Percentiles rank a stretch among this genome's conserved stretches.
Conservation (phyloP, 1,140 invertebrate genomes). For the Paracyclopina nana region DNA sequence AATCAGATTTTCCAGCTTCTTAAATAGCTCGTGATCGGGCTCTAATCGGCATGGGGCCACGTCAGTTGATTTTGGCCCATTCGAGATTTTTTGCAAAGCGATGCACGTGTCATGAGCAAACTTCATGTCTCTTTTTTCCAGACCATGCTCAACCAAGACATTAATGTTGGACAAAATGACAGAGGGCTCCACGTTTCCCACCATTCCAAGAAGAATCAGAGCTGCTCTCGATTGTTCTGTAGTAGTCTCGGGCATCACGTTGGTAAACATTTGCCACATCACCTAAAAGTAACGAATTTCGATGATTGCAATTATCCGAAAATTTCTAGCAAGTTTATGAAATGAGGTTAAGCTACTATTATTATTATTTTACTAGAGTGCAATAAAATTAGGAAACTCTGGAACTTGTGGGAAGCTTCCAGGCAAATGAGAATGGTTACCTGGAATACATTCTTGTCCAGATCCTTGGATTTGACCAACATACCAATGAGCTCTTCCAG, state of each 20-base stretch:
- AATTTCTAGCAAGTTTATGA: no score
- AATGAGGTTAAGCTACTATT: no score
- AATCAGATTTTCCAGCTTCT: constrained; percentile 28
- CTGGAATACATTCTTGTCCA: no score
- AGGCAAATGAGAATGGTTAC: no score
- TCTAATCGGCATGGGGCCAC: constrained; percentile 25
- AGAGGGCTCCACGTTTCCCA: constrained; percentile 31
- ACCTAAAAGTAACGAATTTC: constrained; percentile 32
- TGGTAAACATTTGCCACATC: constrained; percentile 57
- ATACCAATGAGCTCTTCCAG: constrained; percentile 43
- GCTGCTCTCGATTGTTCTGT: constrained; percentile 43
- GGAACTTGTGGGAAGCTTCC: no score
- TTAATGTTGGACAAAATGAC: constrained; percentile 38
- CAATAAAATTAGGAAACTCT: no score
- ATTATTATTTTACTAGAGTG: no score
- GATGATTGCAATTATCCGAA: no score
- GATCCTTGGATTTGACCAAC: constrained; percentile 37
- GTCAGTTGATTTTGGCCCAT: constrained; percentile 21
- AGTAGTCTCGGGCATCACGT: constrained; percentile 46
- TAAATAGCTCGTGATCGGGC: constrained; percentile 36
- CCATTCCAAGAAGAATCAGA: constrained; percentile 50
- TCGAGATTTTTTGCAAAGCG: constrained; percentile 32
- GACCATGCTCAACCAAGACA: constrained; percentile 34
- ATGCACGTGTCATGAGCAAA: constrained; percentile 37
- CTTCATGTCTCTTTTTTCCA: constrained; percentile 33